Evolutionary conservation across 2,797 vertebrate genomes (phyloP), one percentile per base, ranked within the genome.

Genomic region (Corythornis leucogaster): DNA sequence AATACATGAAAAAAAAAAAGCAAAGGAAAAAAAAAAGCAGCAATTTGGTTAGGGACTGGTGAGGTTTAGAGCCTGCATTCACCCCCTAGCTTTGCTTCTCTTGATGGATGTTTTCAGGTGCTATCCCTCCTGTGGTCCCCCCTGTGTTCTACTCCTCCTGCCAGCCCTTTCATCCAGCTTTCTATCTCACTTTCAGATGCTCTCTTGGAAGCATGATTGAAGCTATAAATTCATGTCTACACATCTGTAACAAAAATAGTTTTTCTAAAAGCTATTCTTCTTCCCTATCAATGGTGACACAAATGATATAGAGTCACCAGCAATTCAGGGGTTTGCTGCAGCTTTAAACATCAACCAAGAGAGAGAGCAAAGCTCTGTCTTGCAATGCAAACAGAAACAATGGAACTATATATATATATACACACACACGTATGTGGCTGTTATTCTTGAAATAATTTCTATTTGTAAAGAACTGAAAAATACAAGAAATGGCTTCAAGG

Each of bases 201-300:
- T 94, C 42, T 91, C 53, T 62, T 88, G 71, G 87, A 92, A 92
- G 61, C 38, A 33, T 5, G 24, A 85, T 0, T 81, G 64, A 93
- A 93, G 69, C 82, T 82, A 94, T 85, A 95, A 91, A 91, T 91
- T 82, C 76, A 79, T 0, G 0, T 95, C 80, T 77, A 80, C 87
- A 87, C 77, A 94, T 77, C 89, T 92, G 71, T 45, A 93, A 82
- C 71, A 92, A 92, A 95, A 90, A 86, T 28, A 75, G n/a, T 83
- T 93, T 93, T 83, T 81, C 61, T 89, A 74, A 89, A 93, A 92
- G 87, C 77, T 79, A 53, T 75, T 94, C 61, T 89, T 94, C 81
- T 85, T 82, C 48, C 24, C 62, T 64, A 53, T 77, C 2, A 2
- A 78, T 54, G 58, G 85, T 70, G 91, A 92, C 88, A 90, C 31